phyloP scores from a whole-genome alignment of 2,888 invertebrate species.

The Amphimallon solstitiale region DNA sequence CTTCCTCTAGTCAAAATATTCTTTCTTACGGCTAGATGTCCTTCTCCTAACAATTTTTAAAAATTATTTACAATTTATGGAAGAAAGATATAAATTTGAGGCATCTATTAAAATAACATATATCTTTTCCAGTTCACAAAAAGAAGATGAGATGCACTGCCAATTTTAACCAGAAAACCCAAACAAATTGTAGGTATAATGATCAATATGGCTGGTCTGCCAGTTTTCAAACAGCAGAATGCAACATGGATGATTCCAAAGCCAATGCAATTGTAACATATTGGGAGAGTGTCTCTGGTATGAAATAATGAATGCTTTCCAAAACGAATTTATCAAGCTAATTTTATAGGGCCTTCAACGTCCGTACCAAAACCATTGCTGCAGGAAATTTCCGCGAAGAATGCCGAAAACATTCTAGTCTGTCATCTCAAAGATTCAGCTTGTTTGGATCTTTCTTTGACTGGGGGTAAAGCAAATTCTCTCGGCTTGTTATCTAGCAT shows the following conservation, averaged over 20 bases:
- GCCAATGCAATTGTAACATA: slow-evolving; percentile 61
- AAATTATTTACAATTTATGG: too few relatives aligned
- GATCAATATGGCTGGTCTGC: slow-evolving; percentile 47
- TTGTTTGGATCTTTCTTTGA: slow-evolving; percentile 68
- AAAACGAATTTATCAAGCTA: too few relatives aligned
- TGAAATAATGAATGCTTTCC: too few relatives aligned
- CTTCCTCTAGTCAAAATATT: too few relatives aligned
- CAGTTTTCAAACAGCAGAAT: slow-evolving; percentile 50
- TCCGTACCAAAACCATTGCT: slow-evolving; percentile 45
- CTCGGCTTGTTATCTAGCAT: slow-evolving; percentile 71
- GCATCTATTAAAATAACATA: too few relatives aligned
- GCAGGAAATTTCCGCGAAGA: slow-evolving; percentile 32
- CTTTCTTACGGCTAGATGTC: too few relatives aligned
- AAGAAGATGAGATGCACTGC: too few relatives aligned
- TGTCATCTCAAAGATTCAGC: slow-evolving; percentile 62
- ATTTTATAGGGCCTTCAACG: background rate
- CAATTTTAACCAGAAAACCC: too few relatives aligned
- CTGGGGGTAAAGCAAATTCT: slow-evolving; percentile 85
- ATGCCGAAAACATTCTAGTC: slow-evolving; percentile 44
- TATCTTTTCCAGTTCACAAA: too few relatives aligned
- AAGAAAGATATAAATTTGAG: too few relatives aligned
- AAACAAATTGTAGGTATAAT: too few relatives aligned
- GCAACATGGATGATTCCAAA: slow-evolving; percentile 55
- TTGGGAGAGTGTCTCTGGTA: slow-evolving; percentile 56
- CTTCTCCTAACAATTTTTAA: too few relatives aligned